phyloP scores from a whole-genome alignment of 2,797 vertebrate species.

The Molossus molossus region DNA sequence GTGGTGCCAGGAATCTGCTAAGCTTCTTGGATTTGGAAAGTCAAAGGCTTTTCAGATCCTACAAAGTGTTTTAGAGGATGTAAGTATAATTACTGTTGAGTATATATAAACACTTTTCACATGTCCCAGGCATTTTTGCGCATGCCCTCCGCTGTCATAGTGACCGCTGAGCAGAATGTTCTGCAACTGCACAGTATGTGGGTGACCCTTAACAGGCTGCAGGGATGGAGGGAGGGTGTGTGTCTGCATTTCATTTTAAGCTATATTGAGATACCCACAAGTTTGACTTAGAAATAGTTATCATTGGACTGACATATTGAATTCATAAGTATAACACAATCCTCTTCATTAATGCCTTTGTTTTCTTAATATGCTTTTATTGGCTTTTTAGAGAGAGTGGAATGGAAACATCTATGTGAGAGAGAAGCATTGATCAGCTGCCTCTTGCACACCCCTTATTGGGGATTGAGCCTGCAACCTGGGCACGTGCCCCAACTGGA shows the following conservation, averaged over 20 bases:
- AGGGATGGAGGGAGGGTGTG: neutral
- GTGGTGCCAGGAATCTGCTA: neutral
- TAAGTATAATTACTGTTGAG: neutral
- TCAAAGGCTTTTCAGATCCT: neutral
- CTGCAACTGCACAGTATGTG: neutral
- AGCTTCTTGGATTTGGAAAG: neutral
- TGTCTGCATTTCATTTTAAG: neutral
- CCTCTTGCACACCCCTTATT: too few relatives aligned
- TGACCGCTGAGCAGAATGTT: neutral
- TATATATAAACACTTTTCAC: neutral
- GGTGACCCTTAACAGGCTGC: neutral
- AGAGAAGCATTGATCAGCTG: too few relatives aligned
- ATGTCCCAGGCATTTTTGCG: neutral
- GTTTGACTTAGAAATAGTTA: neutral
- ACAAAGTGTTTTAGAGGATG: neutral
- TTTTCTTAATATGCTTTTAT: too few relatives aligned
- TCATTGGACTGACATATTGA: neutral
- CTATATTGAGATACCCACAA: neutral
- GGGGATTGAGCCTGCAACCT: too few relatives aligned
- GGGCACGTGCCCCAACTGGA: too few relatives aligned
- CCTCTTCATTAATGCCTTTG: neutral
- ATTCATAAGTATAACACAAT: neutral
- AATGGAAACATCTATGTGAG: too few relatives aligned
- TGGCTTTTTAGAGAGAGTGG: too few relatives aligned
- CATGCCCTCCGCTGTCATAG: neutral